Evolutionary conservation across 1,140 invertebrate species (phyloP).

Genomic region (Camponotus vicinus): DNA sequence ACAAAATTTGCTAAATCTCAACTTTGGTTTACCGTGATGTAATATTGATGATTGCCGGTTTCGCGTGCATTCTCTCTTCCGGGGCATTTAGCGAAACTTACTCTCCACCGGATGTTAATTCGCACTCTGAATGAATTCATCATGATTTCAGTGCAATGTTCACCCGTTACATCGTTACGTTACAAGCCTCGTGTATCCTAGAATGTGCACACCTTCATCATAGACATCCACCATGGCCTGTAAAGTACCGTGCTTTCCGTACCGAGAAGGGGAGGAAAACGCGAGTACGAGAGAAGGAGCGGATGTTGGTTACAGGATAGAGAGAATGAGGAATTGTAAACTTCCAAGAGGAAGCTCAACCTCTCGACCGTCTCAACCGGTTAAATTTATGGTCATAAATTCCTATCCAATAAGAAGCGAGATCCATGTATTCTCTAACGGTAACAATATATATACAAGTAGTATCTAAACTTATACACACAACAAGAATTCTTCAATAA

Average conservation of each 20-base stretch:
- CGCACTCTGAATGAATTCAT: slow-evolving; percentile 73
- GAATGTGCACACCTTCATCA: slow-evolving; percentile 67
- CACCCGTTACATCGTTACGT: slow-evolving; percentile 76
- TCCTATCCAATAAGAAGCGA: slow-evolving; percentile 81
- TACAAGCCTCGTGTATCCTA: slow-evolving; percentile 59
- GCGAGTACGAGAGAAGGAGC: slow-evolving; percentile 63
- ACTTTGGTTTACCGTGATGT: slow-evolving; percentile 68
- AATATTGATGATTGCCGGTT: slow-evolving; percentile 74
- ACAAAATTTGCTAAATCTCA: slow-evolving; percentile 70
- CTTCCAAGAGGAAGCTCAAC: slow-evolving; percentile 77
- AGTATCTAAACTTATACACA: not conserved
- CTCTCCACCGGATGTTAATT: slow-evolving; percentile 72
- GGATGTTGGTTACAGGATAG: slow-evolving; percentile 50
- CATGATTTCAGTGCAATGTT: slow-evolving; percentile 73
- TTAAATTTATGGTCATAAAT: slow-evolving; percentile 82
- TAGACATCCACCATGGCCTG: slow-evolving; percentile 68
- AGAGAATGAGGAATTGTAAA: slow-evolving; percentile 72
- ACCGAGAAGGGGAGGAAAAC: slow-evolving; percentile 60
- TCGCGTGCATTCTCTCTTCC: slow-evolving; percentile 69
- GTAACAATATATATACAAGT: slow-evolving; percentile 11
- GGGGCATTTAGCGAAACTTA: slow-evolving; percentile 72
- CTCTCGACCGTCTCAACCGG: slow-evolving; percentile 77
- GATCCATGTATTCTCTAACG: slow-evolving; percentile 64
- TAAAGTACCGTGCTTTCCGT: slow-evolving; percentile 72
- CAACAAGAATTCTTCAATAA: slow-evolving; percentile 39